These are phyloP conservation scores for Nephila pilipes DNA, from an alignment of 1,140 invertebrate species.

Conservation along the genomic window DNA sequence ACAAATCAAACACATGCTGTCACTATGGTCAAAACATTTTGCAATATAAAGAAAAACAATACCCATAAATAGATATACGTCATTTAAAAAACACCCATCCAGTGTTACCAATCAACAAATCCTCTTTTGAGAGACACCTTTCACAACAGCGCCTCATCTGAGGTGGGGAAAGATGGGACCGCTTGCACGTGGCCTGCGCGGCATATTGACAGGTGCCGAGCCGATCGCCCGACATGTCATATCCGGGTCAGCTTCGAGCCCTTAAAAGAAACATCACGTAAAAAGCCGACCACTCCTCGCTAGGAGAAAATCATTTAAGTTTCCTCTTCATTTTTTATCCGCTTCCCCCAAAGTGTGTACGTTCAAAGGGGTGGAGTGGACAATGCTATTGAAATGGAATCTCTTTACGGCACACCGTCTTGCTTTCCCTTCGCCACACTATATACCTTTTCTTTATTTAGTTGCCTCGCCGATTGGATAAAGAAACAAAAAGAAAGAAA, in stretches of 20 bases:
- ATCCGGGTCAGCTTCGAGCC: conserved; percentile 61
- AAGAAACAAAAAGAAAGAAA: neutral
- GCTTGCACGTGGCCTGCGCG: conserved; percentile 24
- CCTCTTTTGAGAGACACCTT: neutral
- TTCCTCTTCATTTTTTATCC: neutral
- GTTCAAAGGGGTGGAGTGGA: conserved; percentile 29
- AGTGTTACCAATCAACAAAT: neutral
- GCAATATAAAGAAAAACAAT: too few species aligned
- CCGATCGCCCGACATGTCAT: conserved; percentile 70
- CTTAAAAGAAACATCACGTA: conserved; percentile 72
- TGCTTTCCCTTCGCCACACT: neutral
- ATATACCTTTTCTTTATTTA: conserved; percentile 12
- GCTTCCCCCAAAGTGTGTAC: neutral
- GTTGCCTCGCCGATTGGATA: neutral
- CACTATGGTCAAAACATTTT: too few species aligned
- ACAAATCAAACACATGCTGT: too few species aligned
- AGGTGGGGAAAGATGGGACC: neutral
- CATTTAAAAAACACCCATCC: neutral
- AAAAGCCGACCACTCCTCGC: conserved; percentile 42
- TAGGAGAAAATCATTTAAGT: conserved; percentile 57
- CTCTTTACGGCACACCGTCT: conserved; percentile 38
- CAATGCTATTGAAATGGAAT: neutral
- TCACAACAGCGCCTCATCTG: conserved; percentile 14
- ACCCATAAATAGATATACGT: neutral
- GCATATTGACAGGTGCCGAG: conserved; percentile 66